Base-by-base conservation (phyloP, 2,888 invertebrate species). In the Ormyrus pomaceus region DNA sequence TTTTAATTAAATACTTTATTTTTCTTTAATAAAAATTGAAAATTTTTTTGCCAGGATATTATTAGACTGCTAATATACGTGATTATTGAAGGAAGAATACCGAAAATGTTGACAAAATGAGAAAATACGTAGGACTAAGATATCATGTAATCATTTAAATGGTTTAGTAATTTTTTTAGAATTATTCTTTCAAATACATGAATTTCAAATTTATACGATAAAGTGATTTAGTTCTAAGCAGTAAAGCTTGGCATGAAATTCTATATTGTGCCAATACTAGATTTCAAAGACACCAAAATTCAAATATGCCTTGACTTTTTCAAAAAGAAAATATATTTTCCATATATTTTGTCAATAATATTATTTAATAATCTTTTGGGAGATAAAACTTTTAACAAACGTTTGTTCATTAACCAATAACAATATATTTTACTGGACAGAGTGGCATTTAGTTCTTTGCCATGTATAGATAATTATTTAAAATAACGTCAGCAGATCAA, bases 21-120 rank as follows among this genome's bases (percentile, higher is more conserved):
- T 79, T 75, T 71, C 69, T 48, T 69, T 65, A 73, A 4, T 45
- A 58, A 59, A 10, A 65, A 45, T 8, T 6, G 10, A 80, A 78
- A 82, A 78, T 78, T 80, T 48, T 80, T 82, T 82, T 82, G 75
- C 80, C 78, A 80, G 80, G 73, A 78, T 75, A 59, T 56, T 80
- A 75, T 80, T 82, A 79, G 80, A 80, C 82, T 82, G 82, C 78
- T 77, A 71, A 76, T 72, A 78, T 80, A 75, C 80, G 80, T 80
- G 78, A 80, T 80, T 80, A 82, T 74, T 77, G 58, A 80, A 70
- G 70, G 73, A 66, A 62, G 66, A 74, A 71, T 79, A 73, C 71
- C 55, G 64, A 79, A 76, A 74, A 82, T 58, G 79, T 82, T 82
- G 73, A 77, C 76, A 76, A 77, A 77, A 65, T 72, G 48, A 72